Conservation (phyloP, 2,113 vertebrate genomes). For the Melanotaenia duboulayi region DNA sequence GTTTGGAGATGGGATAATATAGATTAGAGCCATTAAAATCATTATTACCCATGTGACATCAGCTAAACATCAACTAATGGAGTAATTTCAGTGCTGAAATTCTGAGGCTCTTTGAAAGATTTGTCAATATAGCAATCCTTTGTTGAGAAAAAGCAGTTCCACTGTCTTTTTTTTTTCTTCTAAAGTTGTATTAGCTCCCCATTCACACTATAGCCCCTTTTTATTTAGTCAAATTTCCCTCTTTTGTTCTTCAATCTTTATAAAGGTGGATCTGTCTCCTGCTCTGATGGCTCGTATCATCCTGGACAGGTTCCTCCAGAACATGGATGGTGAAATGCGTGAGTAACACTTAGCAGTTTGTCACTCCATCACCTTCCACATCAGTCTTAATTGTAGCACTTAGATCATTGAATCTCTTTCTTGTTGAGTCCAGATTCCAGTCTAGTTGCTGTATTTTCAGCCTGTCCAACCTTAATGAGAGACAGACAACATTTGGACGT, state of each 20-base stretch:
- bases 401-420: slow-evolving; percentile 65
- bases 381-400: slow-evolving; percentile 77
- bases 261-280: slow-evolving; percentile 93
- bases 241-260: slow-evolving; percentile 46
- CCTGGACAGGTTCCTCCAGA: slow-evolving; percentile 91
- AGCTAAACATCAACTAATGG: slow-evolving; percentile 35
- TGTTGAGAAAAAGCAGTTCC: slow-evolving; percentile 37
- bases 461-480: slow-evolving; percentile 73
- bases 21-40: slow-evolving; percentile 67
- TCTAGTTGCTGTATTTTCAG: slow-evolving; percentile 57
- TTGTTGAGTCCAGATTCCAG: slow-evolving; percentile 49
- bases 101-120: slow-evolving; percentile 43
- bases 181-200: slow-evolving; percentile 31
- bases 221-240: slow-evolving; percentile 40
- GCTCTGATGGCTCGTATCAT: slow-evolving; percentile 93
- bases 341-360: slow-evolving; percentile 79
- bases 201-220: slow-evolving; percentile 5
- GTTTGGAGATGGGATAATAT: slow-evolving; percentile 70
- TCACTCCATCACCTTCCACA: slow-evolving; percentile 41
- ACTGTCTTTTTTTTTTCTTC: not conserved
- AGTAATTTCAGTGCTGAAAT: slow-evolving; percentile 53
- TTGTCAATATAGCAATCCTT: slow-evolving; percentile 46
- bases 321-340: slow-evolving; percentile 85
- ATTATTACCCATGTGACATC: slow-evolving; percentile 69
- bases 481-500: slow-evolving; percentile 79